Conservation (phyloP, 1,140 invertebrate genomes). For the Heliconius nattereri region DNA sequence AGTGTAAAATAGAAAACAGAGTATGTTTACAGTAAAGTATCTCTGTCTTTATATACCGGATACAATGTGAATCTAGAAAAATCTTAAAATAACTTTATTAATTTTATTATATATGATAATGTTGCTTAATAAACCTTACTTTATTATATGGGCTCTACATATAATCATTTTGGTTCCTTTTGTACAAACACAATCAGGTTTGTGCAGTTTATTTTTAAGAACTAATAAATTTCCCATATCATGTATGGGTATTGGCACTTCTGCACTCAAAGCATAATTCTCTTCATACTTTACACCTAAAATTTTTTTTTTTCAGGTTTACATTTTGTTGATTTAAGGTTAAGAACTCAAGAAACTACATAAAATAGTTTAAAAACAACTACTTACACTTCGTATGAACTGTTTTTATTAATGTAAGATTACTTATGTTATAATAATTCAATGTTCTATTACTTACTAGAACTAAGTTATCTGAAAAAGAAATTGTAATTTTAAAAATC, state of each 20-base stretch:
- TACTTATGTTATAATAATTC: constrained; percentile 42
- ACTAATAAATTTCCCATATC: constrained; percentile 13
- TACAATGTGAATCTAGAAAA: too few species aligned
- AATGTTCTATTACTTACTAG: constrained; percentile 35
- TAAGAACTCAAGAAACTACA: too few species aligned
- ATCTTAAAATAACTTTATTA: too few species aligned
- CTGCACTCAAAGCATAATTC: constrained; percentile 39
- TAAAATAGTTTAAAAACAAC: not conserved
- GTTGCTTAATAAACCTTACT: constrained; percentile 24
- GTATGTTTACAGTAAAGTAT: too few species aligned
- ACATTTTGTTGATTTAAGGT: too few species aligned
- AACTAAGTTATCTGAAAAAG: constrained; percentile 50
- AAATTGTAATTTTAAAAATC: not conserved
- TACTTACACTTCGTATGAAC: not conserved
- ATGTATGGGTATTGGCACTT: constrained; percentile 7
- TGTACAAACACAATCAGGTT: constrained; percentile 8
- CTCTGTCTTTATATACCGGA: too few species aligned
- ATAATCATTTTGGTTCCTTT: constrained; percentile 14
- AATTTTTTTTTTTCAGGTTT: not conserved
- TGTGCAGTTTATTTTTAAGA: constrained; percentile 31
- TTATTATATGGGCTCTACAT: constrained; percentile 14
- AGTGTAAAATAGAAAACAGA: too few species aligned
- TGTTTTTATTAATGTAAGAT: constrained; percentile 26
- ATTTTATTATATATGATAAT: too few species aligned
- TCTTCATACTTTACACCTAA: constrained; percentile 46